Base-by-base conservation (phyloP, 37 sponge, comb jelly and placozoan species). In the Tethya wilhelma region DNA sequence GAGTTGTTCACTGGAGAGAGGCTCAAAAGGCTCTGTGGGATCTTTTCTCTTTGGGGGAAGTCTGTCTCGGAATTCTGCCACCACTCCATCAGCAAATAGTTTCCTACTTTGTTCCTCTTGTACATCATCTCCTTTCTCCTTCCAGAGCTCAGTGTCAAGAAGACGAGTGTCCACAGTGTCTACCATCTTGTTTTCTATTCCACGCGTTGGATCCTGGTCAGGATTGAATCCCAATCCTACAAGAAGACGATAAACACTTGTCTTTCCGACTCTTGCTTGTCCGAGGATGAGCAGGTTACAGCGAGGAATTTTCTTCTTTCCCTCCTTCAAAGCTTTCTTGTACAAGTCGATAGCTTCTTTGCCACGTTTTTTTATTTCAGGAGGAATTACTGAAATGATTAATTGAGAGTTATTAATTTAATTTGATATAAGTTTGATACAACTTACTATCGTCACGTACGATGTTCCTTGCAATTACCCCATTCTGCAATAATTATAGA, bases 231-330 rank as follows among this genome's bases (percentile, higher is more conserved):
- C 43, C 56, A 55, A 44, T 19, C 86, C 73, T 23, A 63, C 55
- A 8, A 86, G 40, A 17, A 60, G 41, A 30, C 65, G 53, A 69
- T 68, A 32, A 1, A 84, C 49, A 32, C 77, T 78, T 31, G 89
- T 89, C 44, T 89, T 89, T 30, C 90, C 90, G 22, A 79, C 80
- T 2, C 85, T 37, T 58, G 58, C 65, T 44, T 90, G 85, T 12
- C 90, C 90, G 2, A 90, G 75, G 14, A 84, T 39, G 1, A 90
- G 42, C 49, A 90, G 55, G 17, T 80, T 74, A 43, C 79, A 79
- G 34, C 73, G 85, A 36, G 85, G 85, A 20, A 90, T 79, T 39
- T 66, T 84, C 55, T 73, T 75, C 74, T 72, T 86, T 12, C 86
- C 86, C 12, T 72, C 14, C 25, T 56, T 58, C 11, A 86, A 44